Percentiles rank a stretch among this genome's conserved stretches.
Conservation (phyloP, 2,113 vertebrate genomes). For the Dipodomys stephensi region DNA sequence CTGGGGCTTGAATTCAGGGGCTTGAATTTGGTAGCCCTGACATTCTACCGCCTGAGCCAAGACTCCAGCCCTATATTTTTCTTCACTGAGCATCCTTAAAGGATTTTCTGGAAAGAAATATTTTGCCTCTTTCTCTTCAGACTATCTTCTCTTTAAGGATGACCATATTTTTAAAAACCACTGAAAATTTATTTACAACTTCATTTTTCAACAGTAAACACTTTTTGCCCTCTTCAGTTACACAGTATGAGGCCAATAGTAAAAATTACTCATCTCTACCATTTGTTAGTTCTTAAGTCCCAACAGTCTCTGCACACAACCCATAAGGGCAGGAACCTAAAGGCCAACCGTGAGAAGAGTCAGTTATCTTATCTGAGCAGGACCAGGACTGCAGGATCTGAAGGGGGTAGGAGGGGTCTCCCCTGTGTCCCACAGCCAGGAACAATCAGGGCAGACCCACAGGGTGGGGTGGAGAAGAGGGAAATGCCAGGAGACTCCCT, state of each 20-base stretch:
- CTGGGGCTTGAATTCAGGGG: too few relatives aligned
- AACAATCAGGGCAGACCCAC: too few relatives aligned
- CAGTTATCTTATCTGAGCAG: not conserved
- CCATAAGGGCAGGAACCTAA: not conserved
- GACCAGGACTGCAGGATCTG: not conserved
- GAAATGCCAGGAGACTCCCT: not conserved
- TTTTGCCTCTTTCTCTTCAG: not conserved
- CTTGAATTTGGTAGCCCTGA: too few relatives aligned
- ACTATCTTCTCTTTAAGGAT: not conserved
- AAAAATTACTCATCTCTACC: not conserved
- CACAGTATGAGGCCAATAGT: not conserved
- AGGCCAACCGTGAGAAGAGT: not conserved
- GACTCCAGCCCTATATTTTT: too few relatives aligned
- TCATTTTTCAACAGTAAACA: not conserved
- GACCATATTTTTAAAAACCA: not conserved
- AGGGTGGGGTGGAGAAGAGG: not conserved
- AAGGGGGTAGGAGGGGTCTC: accelerated
- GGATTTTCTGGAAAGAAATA: not conserved
- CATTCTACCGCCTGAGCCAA: too few relatives aligned
- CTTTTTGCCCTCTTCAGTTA: not conserved
- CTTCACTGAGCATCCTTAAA: accelerated
- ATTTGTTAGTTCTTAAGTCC: not conserved
- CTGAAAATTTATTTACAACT: not conserved
- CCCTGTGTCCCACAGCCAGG: not conserved
- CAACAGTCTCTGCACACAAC: not conserved